These are phyloP conservation scores for Germaria angustata DNA, from an alignment of 2,888 invertebrate species.

Conservation along the genomic window DNA sequence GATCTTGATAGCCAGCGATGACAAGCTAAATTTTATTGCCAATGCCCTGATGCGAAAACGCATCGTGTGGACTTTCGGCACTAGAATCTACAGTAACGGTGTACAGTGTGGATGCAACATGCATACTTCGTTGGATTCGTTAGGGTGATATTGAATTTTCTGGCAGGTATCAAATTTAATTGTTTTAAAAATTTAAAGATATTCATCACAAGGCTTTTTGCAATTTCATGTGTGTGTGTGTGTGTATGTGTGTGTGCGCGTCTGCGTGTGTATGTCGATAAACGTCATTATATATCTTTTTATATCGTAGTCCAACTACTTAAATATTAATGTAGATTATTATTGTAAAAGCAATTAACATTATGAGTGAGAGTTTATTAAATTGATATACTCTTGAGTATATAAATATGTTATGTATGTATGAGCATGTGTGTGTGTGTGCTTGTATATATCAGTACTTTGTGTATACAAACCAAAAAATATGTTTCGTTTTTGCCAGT, in stretches of 20 bases:
- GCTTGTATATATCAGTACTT: not conserved
- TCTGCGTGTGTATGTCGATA: not conserved
- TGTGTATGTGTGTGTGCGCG: not conserved
- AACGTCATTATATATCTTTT: not conserved
- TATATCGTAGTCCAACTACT: not conserved
- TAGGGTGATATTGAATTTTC: no score
- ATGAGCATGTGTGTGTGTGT: not conserved
- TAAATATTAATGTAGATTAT: not conserved
- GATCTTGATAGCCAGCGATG: no score
- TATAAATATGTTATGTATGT: not conserved
- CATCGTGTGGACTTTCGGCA: no score
- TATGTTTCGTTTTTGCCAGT: slow-evolving; percentile 34
- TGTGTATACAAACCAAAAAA: not conserved
- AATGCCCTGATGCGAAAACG: no score
- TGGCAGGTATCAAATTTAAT: no score
- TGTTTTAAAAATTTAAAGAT: no score
- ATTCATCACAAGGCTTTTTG: no score
- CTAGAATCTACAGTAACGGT: no score
- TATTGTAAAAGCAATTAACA: not conserved
- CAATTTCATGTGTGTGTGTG: no score
- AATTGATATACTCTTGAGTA: not conserved
- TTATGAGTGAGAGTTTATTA: not conserved
- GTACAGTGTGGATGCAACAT: no score
- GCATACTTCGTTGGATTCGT: no score
- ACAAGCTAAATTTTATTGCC: no score